Conservation (phyloP, 2,113 vertebrate genomes). For the Ctenomys sociabilis region DNA sequence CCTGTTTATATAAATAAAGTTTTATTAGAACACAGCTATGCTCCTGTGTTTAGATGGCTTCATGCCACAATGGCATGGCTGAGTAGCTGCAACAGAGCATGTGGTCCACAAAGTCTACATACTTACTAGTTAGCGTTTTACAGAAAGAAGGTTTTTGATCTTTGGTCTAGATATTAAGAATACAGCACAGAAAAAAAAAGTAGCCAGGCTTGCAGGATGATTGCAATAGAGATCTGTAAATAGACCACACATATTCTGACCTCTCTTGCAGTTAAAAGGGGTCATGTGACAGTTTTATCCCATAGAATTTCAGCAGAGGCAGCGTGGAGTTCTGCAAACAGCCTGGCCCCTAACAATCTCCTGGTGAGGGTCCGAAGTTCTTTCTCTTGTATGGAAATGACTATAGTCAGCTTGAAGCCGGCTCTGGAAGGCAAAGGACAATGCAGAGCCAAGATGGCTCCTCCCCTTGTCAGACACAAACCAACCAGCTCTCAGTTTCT, state of each 20-base stretch:
- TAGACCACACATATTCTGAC: neutral
- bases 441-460: accelerated
- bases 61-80: neutral
- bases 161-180: neutral
- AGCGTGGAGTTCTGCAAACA: neutral
- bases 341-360: neutral
- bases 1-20: slow-evolving; percentile 51
- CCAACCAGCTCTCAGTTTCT: neutral
- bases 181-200: neutral
- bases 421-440: neutral
- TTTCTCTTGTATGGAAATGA: neutral
- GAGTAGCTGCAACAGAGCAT: neutral
- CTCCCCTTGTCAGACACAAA: neutral
- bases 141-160: neutral
- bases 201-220: accelerated
- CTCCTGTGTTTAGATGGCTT: neutral
- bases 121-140: neutral
- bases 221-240: neutral
- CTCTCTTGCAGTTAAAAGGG: neutral
- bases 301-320: neutral
- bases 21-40: slow-evolving; percentile 42
- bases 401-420: neutral
- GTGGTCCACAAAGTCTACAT: neutral
- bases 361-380: no score
- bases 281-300: neutral